Conservation (phyloP, 2,888 invertebrate species). For the Desoria tigrina region DNA sequence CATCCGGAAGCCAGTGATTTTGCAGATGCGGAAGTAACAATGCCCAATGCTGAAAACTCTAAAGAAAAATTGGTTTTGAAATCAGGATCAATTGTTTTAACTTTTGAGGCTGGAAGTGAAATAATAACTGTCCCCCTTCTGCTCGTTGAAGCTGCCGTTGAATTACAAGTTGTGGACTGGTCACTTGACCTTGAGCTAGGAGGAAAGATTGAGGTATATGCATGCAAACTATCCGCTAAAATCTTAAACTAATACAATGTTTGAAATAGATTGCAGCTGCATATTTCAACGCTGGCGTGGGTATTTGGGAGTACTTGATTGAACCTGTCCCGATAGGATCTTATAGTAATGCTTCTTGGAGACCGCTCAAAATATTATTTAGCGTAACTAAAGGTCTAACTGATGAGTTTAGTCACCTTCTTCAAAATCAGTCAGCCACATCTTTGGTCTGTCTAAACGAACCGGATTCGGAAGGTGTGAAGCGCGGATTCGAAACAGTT, state of each 20-base stretch:
- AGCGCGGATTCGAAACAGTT: background rate
- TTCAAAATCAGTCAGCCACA: background rate
- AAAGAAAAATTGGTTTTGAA: constrained; percentile 74
- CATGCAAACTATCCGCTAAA: no score
- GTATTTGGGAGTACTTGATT: constrained; percentile 92
- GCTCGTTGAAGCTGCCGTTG: constrained; percentile 77
- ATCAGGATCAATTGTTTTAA: constrained; percentile 74
- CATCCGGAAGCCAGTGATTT: background rate
- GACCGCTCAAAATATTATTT: constrained; percentile 82
- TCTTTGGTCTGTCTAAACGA: constrained; percentile 12
- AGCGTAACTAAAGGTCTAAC: constrained; percentile 57
- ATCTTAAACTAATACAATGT: no score
- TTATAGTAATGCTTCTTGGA: constrained; percentile 63
- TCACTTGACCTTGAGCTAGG: constrained; percentile 83
- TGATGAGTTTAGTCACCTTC: background rate
- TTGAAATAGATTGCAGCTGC: constrained; percentile 73
- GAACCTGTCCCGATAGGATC: constrained; percentile 77
- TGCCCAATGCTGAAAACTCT: constrained; percentile 53
- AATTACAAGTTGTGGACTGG: constrained; percentile 81
- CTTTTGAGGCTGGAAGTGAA: constrained; percentile 85
- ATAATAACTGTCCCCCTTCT: constrained; percentile 87
- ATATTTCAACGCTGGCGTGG: constrained; percentile 79
- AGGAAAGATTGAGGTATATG: constrained; percentile 58
- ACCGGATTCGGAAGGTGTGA: background rate
- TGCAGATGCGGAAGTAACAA: background rate